Evolutionary conservation across 2,113 vertebrate genomes (phyloP).

Genomic region (Cnemophilus loriae): DNA sequence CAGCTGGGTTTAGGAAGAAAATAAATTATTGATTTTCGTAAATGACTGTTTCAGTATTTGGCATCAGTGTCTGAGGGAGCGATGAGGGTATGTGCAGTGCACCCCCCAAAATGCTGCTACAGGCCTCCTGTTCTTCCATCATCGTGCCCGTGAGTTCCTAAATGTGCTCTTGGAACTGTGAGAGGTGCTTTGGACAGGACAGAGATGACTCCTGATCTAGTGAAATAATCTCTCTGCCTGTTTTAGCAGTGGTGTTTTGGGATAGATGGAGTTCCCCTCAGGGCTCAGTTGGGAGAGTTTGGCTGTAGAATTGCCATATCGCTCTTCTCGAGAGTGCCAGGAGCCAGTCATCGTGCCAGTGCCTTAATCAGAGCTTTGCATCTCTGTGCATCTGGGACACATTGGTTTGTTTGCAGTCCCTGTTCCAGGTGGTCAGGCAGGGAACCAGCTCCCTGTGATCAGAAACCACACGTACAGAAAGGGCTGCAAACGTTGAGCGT

Average conservation of each 20-base stretch:
- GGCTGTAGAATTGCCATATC: slow-evolving; percentile 13
- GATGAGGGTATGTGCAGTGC: neutral
- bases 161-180: neutral
- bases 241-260: slow-evolving; percentile 15
- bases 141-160: accelerated
- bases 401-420: neutral
- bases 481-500: neutral
- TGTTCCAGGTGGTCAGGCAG: slow-evolving; percentile 6
- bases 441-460: neutral
- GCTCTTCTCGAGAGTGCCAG: slow-evolving; percentile 32
- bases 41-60: neutral
- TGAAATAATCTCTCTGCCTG: neutral
- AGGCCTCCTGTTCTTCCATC: neutral
- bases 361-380: slow-evolving; percentile 8
- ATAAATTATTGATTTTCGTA: neutral
- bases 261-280: slow-evolving; percentile 46
- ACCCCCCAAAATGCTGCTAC: neutral
- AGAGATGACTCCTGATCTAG: neutral
- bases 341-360: slow-evolving; percentile 29
- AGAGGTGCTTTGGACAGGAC: neutral
- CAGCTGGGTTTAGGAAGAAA: neutral
- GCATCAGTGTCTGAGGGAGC: neutral
- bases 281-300: slow-evolving; percentile 41
- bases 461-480: neutral
- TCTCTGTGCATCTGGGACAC: neutral